Percentiles rank a stretch among this genome's conserved stretches.
Conservation (phyloP, 2,113 vertebrate genomes). For the Alaudala cheleensis region DNA sequence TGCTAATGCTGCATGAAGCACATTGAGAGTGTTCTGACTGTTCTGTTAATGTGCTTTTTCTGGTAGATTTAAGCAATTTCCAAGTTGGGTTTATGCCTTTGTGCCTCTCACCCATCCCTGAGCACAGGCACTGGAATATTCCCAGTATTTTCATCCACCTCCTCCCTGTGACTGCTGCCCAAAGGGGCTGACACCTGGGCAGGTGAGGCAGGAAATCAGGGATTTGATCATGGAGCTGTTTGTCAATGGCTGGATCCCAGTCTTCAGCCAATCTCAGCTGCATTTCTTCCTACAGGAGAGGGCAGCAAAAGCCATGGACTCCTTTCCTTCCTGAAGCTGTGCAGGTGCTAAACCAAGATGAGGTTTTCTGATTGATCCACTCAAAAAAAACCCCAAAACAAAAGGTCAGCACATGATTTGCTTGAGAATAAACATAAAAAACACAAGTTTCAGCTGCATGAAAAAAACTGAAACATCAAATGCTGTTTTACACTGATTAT, state of each 20-base stretch:
- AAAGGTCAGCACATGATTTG: not conserved
- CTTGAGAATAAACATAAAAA: not conserved
- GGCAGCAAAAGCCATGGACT: constrained; percentile 66
- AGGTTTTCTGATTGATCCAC: not conserved
- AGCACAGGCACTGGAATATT: not conserved
- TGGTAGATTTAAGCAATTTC: not conserved
- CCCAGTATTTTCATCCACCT: not conserved
- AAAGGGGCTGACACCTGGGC: no score
- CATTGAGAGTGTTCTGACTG: rapidly evolving
- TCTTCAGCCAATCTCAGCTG: not conserved
- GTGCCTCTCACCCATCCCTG: rapidly evolving
- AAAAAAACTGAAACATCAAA: not conserved
- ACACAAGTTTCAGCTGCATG: not conserved
- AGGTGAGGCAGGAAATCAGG: not conserved
- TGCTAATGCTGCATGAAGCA: not conserved
- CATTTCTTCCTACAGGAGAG: constrained; percentile 64
- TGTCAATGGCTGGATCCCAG: not conserved
- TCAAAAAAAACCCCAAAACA: not conserved
- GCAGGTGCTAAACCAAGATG: not conserved
- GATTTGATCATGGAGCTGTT: not conserved
- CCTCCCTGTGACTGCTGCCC: not conserved
- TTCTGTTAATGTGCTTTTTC: not conserved
- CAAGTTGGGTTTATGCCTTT: not conserved
- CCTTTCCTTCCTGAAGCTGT: not conserved
- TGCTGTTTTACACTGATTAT: rapidly evolving